phyloP scores from a whole-genome alignment of 2,113 vertebrate species.

The Cacatua alba region DNA sequence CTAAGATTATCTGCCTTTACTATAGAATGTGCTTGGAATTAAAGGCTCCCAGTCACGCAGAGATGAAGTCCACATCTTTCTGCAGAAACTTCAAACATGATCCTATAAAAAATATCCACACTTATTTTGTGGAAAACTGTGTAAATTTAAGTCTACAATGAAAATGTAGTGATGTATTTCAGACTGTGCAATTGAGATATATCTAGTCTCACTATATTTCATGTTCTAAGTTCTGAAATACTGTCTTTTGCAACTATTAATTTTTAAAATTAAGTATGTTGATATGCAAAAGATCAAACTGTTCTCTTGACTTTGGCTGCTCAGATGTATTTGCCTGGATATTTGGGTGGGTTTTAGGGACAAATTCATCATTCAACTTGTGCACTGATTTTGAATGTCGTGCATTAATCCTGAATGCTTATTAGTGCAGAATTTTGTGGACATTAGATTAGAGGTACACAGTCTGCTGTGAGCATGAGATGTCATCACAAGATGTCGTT shows the following conservation, averaged over 20 bases:
- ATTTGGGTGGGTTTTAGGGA: neutral
- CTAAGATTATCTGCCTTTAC: neutral
- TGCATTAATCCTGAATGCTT: neutral
- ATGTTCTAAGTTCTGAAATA: neutral
- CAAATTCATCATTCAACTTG: neutral
- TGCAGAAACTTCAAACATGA: neutral
- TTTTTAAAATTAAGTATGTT: neutral
- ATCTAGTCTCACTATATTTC: neutral
- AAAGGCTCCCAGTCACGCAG: neutral
- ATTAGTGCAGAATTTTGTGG: neutral
- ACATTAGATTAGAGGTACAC: neutral
- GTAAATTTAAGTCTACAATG: neutral
- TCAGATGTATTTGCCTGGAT: neutral
- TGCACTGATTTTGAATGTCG: neutral
- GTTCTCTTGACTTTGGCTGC: neutral
- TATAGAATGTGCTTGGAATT: neutral
- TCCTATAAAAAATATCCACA: neutral
- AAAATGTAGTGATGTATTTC: neutral
- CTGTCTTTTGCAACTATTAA: neutral
- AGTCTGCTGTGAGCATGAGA: neutral
- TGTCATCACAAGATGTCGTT: neutral
- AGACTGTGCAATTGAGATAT: neutral
- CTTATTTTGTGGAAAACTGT: neutral
- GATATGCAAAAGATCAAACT: neutral
- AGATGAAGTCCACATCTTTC: neutral